Base-by-base conservation (phyloP, 2,888 invertebrate genomes). In the Calliphora vomitoria region DNA sequence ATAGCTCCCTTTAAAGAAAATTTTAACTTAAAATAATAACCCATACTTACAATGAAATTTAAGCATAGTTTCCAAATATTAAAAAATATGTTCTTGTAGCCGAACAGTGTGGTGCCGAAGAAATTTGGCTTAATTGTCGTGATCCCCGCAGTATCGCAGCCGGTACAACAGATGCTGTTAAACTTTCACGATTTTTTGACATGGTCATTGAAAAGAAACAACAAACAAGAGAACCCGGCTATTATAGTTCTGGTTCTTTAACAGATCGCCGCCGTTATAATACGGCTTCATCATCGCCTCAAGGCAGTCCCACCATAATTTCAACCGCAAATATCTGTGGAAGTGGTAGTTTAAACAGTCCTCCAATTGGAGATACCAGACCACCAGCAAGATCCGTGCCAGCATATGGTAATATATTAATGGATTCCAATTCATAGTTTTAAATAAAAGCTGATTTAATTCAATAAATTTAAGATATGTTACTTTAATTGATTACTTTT, bases 111-210 rank as follows among this genome's bases (percentile, higher is more conserved):
- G 97, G 98, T 0, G 97, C 98, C 0, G 99, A 99, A 93, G 98
- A 99, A 95, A 97, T 99, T 91, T 96, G 97, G 94, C 95, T 99
- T 88, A 98, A 96, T 91, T 95, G 95, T 89, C 95, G 95, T 89
- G 96, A 96, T 90, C 94, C 95, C 0, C 96, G 97, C 89, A 97
- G 97, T 89, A 94, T 99, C 86, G 97, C 98, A n/a, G 98, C 99
- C 6, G 99, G 99, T 1, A 97, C 98, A 4, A 98, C 98, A 82
- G 98, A 98, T 92, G 96, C 98, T 10, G 98, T 99, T 0, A 98
- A 98, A 94, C 94, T 99, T 41, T 97, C 97, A 3, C 95, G 98
- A 91, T 99, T 99, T 94, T 98, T 98, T 93, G 99, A 99, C 94
- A 97, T 97, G 94, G 96, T 95, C 1, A 94, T 94, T 72, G 94